A percentile compares a stretch with the other conserved stretches of the same genome.
Conservation (phyloP, 2,888 invertebrate species). For the Adelphocoris suturalis region DNA sequence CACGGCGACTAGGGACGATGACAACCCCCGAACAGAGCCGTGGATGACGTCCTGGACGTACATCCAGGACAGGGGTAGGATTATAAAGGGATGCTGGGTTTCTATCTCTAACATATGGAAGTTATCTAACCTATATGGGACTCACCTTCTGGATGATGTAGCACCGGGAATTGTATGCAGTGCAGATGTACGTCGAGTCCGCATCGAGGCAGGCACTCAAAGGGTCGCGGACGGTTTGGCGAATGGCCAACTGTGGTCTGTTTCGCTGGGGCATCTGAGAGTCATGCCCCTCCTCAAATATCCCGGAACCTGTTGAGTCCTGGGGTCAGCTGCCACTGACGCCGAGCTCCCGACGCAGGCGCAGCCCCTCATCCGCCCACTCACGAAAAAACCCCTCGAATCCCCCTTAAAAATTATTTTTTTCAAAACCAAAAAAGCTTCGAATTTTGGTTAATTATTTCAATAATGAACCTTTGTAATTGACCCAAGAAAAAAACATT, state of each 20-base stretch:
- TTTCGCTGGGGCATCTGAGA: constrained; percentile 79
- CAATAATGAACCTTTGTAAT: too few relatives aligned
- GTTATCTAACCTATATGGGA: neutral
- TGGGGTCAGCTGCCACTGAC: constrained; percentile 68
- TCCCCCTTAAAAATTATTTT: neutral
- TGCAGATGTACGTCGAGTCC: constrained; percentile 83
- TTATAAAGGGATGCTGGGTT: neutral
- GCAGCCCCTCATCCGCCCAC: constrained; percentile 50
- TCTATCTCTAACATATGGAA: constrained; percentile 52
- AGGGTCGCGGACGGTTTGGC: constrained; percentile 77
- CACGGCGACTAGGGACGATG: neutral
- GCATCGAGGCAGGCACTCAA: constrained; percentile 80
- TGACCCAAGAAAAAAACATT: too few relatives aligned
- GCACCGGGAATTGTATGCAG: constrained; percentile 83
- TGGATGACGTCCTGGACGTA: neutral
- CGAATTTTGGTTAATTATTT: too few relatives aligned
- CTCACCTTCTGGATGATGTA: constrained; percentile 84
- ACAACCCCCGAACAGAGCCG: neutral
- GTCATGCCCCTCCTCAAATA: constrained; percentile 72
- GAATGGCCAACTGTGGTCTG: constrained; percentile 76
- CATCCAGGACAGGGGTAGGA: neutral
- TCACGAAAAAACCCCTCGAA: neutral
- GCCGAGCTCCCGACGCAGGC: constrained; percentile 51
- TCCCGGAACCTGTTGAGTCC: constrained; percentile 72
- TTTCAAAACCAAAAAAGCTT: too few relatives aligned